These are phyloP conservation scores for Aricia artaxerxes DNA, from an alignment of 2,888 invertebrate species.

Conservation along the genomic window DNA sequence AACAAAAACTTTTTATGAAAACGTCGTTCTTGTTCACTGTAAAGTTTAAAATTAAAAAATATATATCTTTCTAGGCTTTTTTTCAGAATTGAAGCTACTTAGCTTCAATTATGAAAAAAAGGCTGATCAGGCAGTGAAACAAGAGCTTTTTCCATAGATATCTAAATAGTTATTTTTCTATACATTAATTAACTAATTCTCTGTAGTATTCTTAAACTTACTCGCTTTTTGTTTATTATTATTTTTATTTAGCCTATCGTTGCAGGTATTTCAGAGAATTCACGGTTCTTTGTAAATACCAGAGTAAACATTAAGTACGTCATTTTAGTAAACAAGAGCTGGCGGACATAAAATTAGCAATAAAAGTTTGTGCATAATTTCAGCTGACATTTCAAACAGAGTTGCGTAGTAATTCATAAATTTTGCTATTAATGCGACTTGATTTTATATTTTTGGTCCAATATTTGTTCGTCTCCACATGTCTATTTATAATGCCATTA, in stretches of 20 bases:
- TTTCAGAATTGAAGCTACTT: not conserved
- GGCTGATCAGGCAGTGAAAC: not conserved
- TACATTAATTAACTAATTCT: not conserved
- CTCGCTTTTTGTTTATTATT: too few relatives aligned
- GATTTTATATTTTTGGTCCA: not conserved
- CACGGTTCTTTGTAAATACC: not conserved
- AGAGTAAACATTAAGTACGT: not conserved
- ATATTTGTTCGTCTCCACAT: slow-evolving; percentile 8
- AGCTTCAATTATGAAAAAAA: not conserved
- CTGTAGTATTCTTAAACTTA: too few relatives aligned
- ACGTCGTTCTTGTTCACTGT: not conserved
- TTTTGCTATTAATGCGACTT: not conserved
- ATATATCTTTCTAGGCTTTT: not conserved
- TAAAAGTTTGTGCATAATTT: slow-evolving; percentile 19
- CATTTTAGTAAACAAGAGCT: not conserved
- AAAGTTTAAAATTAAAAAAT: not conserved
- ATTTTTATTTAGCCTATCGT: too few relatives aligned
- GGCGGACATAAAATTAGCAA: slow-evolving; percentile 2
- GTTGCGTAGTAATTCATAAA: slow-evolving; percentile 19
- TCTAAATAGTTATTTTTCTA: not conserved
- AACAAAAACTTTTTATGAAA: not conserved
- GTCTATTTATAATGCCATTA: slow-evolving; percentile 4
- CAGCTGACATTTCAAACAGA: slow-evolving; percentile 1
- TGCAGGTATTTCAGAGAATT: not conserved
- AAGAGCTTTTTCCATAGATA: not conserved